phyloP scores from a whole-genome alignment of 2,888 invertebrate genomes.

The Drosophila fungiperda region DNA sequence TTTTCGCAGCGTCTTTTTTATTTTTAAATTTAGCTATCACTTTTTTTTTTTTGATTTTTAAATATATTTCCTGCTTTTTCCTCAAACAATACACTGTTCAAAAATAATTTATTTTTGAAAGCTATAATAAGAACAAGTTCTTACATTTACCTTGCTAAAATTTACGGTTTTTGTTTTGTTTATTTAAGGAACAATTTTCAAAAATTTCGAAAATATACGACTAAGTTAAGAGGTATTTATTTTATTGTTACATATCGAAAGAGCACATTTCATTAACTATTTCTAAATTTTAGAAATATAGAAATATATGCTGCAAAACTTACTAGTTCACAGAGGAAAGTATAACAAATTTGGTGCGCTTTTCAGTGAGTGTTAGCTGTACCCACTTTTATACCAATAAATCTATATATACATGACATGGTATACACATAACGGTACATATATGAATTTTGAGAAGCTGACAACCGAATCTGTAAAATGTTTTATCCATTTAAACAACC shows the following conservation, averaged over 20 bases:
- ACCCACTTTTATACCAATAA: neutral
- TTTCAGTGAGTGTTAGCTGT: neutral
- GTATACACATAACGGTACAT: neutral
- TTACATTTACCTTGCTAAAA: too few relatives aligned
- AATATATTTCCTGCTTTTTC: neutral
- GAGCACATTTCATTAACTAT: too few relatives aligned
- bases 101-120: neutral
- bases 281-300: too few relatives aligned
- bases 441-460: constrained; percentile 5
- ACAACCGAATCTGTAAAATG: constrained; percentile 21
- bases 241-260: too few relatives aligned
- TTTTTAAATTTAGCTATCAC: neutral
- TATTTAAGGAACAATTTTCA: too few relatives aligned
- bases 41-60: neutral
- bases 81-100: neutral
- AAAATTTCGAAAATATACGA: too few relatives aligned
- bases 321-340: neutral
- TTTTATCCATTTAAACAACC: constrained; percentile 32
- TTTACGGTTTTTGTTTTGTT: too few relatives aligned
- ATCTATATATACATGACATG: neutral
- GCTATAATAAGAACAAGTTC: accelerated
- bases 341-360: neutral
- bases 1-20: neutral
- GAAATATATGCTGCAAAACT: neutral
- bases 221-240: too few relatives aligned